These are phyloP conservation scores for Mythimna lalbum DNA, from an alignment of 2,888 invertebrate genomes.

Conservation along the genomic window DNA sequence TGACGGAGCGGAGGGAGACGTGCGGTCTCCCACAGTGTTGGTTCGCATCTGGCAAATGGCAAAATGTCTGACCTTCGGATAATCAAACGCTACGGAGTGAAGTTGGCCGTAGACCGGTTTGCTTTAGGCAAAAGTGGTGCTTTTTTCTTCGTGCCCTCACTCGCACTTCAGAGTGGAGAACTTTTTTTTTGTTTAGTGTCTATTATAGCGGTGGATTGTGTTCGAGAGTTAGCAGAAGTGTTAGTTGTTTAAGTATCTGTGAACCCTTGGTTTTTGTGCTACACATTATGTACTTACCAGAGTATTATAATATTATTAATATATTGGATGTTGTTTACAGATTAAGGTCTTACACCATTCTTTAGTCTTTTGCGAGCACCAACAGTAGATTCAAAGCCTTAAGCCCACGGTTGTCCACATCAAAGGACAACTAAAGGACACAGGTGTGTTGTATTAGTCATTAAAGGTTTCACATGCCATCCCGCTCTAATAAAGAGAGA, in stretches of 20 bases:
- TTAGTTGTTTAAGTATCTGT: background rate
- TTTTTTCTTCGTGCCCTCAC: slow-evolving; percentile 74
- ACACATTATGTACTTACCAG: too few species aligned
- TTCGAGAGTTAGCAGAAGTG: slow-evolving; percentile 35
- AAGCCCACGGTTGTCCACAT: too few species aligned
- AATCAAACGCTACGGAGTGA: slow-evolving; percentile 82
- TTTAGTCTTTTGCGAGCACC: background rate
- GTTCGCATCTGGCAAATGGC: slow-evolving; percentile 81
- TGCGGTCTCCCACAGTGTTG: slow-evolving; percentile 64
- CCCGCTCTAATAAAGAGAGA: too few species aligned
- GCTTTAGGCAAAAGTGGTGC: slow-evolving; percentile 87
- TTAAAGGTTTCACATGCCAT: too few species aligned
- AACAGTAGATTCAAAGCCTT: background rate
- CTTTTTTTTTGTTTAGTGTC: slow-evolving; percentile 54
- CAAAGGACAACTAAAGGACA: too few species aligned
- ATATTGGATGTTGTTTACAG: too few species aligned
- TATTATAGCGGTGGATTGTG: slow-evolving; percentile 37
- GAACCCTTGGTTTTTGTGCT: background rate
- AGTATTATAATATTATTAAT: too few species aligned
- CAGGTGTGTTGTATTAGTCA: too few species aligned
- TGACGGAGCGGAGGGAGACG: slow-evolving; percentile 63
- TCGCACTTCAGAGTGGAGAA: slow-evolving; percentile 66
- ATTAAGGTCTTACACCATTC: too few species aligned
- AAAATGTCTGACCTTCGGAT: slow-evolving; percentile 82
- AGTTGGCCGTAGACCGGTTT: slow-evolving; percentile 85